These are phyloP conservation scores for Podargus strigoides DNA, from an alignment of 2,797 vertebrate species.

Conservation along the genomic window DNA sequence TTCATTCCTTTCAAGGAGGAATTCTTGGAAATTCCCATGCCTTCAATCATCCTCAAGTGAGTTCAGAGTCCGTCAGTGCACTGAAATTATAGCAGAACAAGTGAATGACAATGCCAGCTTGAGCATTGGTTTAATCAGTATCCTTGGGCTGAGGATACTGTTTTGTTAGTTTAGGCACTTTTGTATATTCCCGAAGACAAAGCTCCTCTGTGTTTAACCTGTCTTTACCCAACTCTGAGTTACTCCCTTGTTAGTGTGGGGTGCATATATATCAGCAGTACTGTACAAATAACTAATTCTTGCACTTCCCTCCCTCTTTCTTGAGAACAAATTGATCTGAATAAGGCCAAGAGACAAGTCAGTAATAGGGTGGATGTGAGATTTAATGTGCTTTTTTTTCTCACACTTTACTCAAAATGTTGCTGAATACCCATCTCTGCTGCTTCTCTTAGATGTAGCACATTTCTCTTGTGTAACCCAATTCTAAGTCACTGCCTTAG, in stretches of 20 bases:
- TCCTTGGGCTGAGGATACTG: neutral
- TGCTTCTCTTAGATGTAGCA: neutral
- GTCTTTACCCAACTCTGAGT: neutral
- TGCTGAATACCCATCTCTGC: neutral
- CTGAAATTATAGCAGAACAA: neutral
- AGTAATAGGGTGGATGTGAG: neutral
- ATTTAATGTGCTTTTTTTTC: neutral
- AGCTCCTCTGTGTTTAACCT: neutral
- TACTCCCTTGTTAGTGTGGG: neutral
- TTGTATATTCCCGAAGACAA: neutral
- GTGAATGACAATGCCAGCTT: neutral
- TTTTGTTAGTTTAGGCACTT: neutral
- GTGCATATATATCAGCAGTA: no score
- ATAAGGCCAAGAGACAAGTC: neutral
- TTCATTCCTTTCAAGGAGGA: conserved; percentile 93
- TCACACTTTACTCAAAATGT: neutral
- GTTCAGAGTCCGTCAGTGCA: neutral
- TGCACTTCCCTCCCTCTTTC: neutral
- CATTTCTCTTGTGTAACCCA: neutral
- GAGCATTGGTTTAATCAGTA: neutral
- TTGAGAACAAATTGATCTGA: neutral
- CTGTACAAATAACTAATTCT: neutral
- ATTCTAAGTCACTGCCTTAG: neutral
- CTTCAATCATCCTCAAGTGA: conserved; percentile 94
- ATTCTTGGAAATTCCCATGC: conserved; percentile 98